A percentile compares a stretch with the other conserved stretches of the same genome.
Conservation (phyloP, 2,113 vertebrate species). For the Pseudorhombus dupliciocellatus region DNA sequence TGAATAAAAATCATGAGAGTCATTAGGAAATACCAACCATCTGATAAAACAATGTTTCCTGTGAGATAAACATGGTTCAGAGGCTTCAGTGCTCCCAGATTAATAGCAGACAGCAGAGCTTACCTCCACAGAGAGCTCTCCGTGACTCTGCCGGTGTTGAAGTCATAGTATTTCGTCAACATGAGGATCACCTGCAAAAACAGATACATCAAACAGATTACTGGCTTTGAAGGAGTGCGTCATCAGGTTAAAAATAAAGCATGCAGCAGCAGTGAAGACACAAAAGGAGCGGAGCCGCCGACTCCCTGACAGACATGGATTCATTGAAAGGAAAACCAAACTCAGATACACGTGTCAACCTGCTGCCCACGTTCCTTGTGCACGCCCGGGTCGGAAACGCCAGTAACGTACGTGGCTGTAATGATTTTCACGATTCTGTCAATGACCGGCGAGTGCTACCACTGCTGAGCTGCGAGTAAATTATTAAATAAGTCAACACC, state of each 20-base stretch:
- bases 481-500: constrained; percentile 52
- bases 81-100: neutral
- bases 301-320: constrained; percentile 28
- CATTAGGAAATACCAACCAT: neutral
- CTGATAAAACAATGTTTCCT: neutral
- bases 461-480: constrained; percentile 45
- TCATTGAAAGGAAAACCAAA: constrained; percentile 51
- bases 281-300: constrained; percentile 12
- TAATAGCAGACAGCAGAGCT: constrained; percentile 33
- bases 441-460: constrained; percentile 13
- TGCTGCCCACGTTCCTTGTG: neutral
- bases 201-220: constrained; percentile 61
- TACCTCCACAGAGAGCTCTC: constrained; percentile 98
- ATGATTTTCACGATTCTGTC: constrained; percentile 27
- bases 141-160: constrained; percentile 93
- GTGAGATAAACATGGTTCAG: neutral
- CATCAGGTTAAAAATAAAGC: constrained; percentile 47
- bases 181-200: constrained; percentile 93
- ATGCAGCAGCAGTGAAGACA: constrained; percentile 26
- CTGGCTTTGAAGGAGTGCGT: neutral
- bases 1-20: neutral
- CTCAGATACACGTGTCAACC: constrained; percentile 27
- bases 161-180: constrained; percentile 95
- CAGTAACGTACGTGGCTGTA: constrained; percentile 31
- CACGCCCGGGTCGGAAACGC: constrained; percentile 19